Evolutionary conservation across 1,140 invertebrate species (phyloP), one percentile per base, ranked within the genome.

Genomic region (Zaprionus gabonicus): DNA sequence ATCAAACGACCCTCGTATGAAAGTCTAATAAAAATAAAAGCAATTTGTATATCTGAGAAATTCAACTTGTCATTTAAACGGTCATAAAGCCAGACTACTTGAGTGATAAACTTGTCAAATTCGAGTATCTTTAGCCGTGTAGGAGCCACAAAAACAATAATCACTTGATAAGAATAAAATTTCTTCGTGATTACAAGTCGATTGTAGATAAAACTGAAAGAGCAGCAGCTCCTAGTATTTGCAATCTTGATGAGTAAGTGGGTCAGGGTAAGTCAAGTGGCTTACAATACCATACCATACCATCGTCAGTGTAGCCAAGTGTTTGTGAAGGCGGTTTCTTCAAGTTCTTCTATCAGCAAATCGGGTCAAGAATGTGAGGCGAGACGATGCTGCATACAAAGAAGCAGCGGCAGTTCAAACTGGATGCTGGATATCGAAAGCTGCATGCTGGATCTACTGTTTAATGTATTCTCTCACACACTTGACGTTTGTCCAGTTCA

Each of bases 351-450:
- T 38, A 53, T 34, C 34, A 36, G 3, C 17, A n/a, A 83, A 84
- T 77, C 74, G 82, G 81, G 81, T 84, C 81, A 84, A 84, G 82
- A 73, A 70, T 83, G 70, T 58, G 25, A 49, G 44, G 23, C 34
- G 34, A 38, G 34, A 41, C 31, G n/a, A 58, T 44, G 64, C 23
- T 51, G 82, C 73, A 84, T 78, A 79, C 78, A 81, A 81, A 83
- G 51, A 41, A 67, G 58, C 49, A 17, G 41, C 68, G 41, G 38
- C 55, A 49, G 36, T 25, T 25, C 55, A 25, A 53, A 67, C 60
- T 20, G n/a, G 23, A 71, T 44, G 38, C 51, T 28, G 38, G 56
- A 58, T 27, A 36, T 31, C 15, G 28, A 69, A 59, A 55, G 80
- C 72, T 84, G 82, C 78, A 85, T 81, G 81, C 81, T 83, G 63